Conservation (phyloP, 2,113 vertebrate genomes). For the Vicugna pacos region DNA sequence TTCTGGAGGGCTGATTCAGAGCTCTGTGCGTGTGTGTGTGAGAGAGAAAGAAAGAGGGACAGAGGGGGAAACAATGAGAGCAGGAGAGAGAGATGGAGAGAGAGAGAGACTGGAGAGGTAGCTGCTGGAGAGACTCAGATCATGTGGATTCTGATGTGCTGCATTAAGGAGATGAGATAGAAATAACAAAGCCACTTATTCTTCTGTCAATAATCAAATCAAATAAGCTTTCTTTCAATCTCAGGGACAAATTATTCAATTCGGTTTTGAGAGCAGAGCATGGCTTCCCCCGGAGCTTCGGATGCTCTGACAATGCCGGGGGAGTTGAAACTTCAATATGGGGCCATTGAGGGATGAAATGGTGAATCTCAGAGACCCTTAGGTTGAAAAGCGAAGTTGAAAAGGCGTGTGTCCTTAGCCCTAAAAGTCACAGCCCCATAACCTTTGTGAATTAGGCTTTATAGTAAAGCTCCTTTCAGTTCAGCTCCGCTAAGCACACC, state of each 20-base stretch:
- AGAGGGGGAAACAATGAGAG: too few species aligned
- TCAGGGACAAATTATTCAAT: neutral
- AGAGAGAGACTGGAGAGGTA: neutral
- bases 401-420: neutral
- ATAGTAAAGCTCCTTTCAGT: neutral
- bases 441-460: neutral
- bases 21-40: neutral
- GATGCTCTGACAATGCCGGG: neutral
- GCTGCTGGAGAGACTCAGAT: neutral
- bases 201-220: constrained; percentile 10
- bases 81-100: neutral
- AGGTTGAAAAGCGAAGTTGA: neutral
- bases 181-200: neutral
- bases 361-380: neutral
- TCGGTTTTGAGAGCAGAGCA: neutral
- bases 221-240: neutral
- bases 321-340: neutral
- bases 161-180: neutral
- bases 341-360: neutral
- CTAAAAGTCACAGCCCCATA: neutral
- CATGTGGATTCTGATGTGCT: neutral
- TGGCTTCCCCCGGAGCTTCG: neutral
- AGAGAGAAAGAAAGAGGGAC: too few species aligned
- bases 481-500: neutral
- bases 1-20: neutral